Conservation (phyloP, 2,113 vertebrate genomes). For the Centropristis striata region DNA sequence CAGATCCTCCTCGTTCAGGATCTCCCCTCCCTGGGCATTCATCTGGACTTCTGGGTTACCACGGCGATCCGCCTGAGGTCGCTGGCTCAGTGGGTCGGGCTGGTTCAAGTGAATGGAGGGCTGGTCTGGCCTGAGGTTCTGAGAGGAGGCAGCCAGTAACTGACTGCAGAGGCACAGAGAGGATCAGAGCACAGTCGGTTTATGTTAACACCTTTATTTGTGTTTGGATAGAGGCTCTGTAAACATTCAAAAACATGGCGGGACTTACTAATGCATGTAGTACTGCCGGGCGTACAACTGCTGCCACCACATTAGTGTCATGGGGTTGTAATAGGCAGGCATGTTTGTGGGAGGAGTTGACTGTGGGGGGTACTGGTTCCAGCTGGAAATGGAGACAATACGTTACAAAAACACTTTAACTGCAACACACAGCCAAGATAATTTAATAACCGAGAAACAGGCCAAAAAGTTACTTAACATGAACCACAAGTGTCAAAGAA, state of each 20-base stretch:
- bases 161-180: conserved; percentile 82
- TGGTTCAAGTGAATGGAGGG: conserved; percentile 58
- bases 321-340: conserved; percentile 88
- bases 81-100: conserved; percentile 77
- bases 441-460: too few species aligned
- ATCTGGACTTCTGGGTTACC: conserved; percentile 90
- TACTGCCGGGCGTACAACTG: conserved; percentile 94
- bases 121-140: conserved; percentile 77
- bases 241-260: background rate
- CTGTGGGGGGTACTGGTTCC: conserved; percentile 83
- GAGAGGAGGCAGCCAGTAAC: conserved; percentile 88
- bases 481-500: background rate
- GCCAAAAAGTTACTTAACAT: background rate
- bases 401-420: background rate
- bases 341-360: conserved; percentile 80
- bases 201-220: background rate
- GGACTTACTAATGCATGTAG: conserved; percentile 95
- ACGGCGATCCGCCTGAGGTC: conserved; percentile 85
- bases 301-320: conserved; percentile 95
- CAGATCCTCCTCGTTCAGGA: conserved; percentile 94
- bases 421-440: background rate
- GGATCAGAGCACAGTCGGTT: background rate
- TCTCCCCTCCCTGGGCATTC: conserved; percentile 88
- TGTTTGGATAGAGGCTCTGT: background rate
- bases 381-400: conserved; percentile 56